A percentile compares a stretch with the other conserved stretches of the same genome.
phyloP scores from a whole-genome alignment of 2,888 invertebrate species.

The Sminthurinus aureus region DNA sequence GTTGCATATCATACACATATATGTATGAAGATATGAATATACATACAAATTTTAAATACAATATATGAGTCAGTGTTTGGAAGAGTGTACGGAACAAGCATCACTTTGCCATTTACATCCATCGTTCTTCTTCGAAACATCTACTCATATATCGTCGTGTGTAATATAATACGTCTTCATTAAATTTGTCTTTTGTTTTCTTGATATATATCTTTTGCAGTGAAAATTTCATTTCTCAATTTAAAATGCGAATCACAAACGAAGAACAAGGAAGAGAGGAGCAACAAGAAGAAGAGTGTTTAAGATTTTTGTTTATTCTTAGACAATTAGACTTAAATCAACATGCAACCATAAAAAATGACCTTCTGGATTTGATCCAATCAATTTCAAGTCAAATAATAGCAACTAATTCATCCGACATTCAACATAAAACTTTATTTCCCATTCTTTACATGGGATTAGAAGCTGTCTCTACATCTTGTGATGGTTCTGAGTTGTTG shows the following conservation, averaged over 20 bases:
- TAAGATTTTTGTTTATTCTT: constrained; percentile 11
- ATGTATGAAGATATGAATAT: constrained; percentile 4
- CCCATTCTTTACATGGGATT: constrained; percentile 17
- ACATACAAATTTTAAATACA: not conserved
- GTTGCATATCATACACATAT: no score
- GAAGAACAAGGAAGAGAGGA: no score
- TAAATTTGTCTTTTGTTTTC: no score
- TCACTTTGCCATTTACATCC: no score
- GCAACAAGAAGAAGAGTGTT: constrained; percentile 6
- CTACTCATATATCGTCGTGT: no score
- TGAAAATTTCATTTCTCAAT: not conserved
- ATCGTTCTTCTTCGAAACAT: no score
- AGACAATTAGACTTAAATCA: constrained; percentile 18
- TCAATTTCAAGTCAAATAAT: not conserved
- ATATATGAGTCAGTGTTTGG: not conserved
- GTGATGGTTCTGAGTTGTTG: not conserved
- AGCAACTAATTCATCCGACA: not conserved
- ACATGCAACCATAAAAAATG: not conserved
- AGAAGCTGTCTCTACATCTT: not conserved
- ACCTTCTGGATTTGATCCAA: not conserved
- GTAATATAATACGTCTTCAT: no score
- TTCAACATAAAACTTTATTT: not conserved
- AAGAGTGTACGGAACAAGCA: no score
- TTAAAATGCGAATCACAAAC: no score
- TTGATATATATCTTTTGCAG: no score